Evolutionary conservation across 2,113 vertebrate species (phyloP).

Genomic region (Microcebus griseorufus): DNA sequence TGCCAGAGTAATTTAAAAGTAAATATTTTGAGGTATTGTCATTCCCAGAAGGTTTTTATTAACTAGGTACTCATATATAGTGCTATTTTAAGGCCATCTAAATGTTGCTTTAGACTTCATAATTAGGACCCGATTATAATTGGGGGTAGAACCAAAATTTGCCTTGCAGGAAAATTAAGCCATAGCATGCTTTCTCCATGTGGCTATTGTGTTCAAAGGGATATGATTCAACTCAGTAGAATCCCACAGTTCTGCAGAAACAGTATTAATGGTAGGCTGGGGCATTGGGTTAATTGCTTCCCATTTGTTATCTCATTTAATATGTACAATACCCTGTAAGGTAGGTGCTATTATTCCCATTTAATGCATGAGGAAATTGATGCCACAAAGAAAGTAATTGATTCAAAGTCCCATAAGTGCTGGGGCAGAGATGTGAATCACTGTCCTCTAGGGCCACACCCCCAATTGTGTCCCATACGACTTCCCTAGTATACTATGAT

Average conservation of each 20-base stretch:
- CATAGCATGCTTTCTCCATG: neutral
- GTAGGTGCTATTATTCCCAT: neutral
- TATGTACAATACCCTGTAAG: neutral
- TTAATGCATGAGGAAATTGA: neutral
- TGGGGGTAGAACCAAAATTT: slow-evolving; percentile 16
- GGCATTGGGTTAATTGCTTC: neutral
- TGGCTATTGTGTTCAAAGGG: slow-evolving; percentile 15
- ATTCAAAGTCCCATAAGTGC: neutral
- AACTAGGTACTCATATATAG: slow-evolving; percentile 45
- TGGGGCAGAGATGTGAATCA: neutral
- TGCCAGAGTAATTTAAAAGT: slow-evolving; percentile 59
- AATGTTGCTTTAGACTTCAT: slow-evolving; percentile 41
- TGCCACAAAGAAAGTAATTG: neutral
- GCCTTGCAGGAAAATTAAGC: slow-evolving; percentile 33
- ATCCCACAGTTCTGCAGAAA: slow-evolving; percentile 27
- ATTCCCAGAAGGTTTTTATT: slow-evolving; percentile 65
- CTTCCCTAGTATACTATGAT: neutral
- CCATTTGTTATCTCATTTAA: neutral
- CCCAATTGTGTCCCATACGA: neutral
- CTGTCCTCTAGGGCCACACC: neutral
- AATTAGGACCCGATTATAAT: slow-evolving; percentile 37
- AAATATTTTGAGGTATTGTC: slow-evolving; percentile 62
- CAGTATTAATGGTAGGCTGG: neutral
- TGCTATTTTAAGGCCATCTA: slow-evolving; percentile 44
- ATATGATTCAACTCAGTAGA: slow-evolving; percentile 17